These are phyloP conservation scores for Kradibia gibbosae DNA, from an alignment of 1,140 invertebrate species.

Conservation along the genomic window DNA sequence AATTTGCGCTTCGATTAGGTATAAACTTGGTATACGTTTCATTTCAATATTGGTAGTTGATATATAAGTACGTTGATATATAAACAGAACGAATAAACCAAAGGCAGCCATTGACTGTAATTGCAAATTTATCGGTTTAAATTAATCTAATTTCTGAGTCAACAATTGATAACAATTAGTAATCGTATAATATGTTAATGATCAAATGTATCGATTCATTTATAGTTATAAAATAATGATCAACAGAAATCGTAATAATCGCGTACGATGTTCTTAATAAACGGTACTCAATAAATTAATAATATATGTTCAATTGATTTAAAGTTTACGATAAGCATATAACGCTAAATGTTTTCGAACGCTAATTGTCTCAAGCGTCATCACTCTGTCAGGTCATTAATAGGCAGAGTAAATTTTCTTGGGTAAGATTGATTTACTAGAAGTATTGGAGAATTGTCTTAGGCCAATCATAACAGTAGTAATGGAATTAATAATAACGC, in stretches of 20 bases:
- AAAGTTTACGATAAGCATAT: neutral
- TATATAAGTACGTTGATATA: neutral
- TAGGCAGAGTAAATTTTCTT: no score
- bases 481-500: no score
- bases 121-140: neutral
- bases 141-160: neutral
- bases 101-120: neutral
- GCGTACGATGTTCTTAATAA: neutral
- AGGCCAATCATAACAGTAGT: no score
- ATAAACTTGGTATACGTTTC: neutral
- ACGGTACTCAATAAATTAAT: constrained; percentile 7
- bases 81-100: neutral
- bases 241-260: neutral
- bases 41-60: neutral
- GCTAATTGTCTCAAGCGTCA: no score
- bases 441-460: no score
- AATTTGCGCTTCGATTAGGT: constrained; percentile 27
- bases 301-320: constrained; percentile 24
- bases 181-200: neutral
- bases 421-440: no score
- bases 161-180: constrained; percentile 8
- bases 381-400: no score
- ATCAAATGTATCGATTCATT: neutral
- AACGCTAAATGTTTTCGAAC: no score
- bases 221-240: neutral